A percentile compares a stretch with the other conserved stretches of the same genome.
These are phyloP conservation scores for Antedon mediterranea DNA, from an alignment of 53 echinoderm and acorn worm species.

Conservation along the genomic window DNA sequence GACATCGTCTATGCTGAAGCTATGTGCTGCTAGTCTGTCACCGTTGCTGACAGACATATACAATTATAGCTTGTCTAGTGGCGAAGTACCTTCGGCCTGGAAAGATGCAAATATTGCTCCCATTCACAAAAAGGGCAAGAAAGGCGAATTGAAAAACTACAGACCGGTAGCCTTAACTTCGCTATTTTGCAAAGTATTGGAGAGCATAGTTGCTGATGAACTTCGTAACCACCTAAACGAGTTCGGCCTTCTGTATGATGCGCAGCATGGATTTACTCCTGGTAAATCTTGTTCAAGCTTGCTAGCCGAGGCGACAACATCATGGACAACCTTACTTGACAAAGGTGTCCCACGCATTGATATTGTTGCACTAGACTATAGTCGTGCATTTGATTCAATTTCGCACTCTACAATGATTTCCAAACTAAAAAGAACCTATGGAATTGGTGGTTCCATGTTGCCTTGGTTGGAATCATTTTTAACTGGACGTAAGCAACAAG, in stretches of 20 bases:
- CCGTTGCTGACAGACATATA: neutral
- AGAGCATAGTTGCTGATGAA: neutral
- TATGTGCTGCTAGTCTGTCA: neutral
- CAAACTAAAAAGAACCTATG: neutral
- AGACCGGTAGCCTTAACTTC: neutral
- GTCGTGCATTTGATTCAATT: neutral
- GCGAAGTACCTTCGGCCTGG: neutral
- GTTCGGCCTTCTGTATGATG: neutral
- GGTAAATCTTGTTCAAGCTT: neutral
- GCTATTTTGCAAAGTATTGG: neutral
- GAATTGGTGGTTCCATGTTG: neutral
- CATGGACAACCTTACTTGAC: neutral
- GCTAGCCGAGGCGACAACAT: neutral
- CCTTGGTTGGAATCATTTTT: neutral
- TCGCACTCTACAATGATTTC: neutral
- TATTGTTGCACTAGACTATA: neutral
- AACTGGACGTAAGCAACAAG: slow-evolving; percentile 10
- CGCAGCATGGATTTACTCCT: neutral
- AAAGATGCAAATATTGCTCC: neutral
- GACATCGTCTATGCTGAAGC: neutral
- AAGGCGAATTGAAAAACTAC: neutral
- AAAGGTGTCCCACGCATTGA: neutral
- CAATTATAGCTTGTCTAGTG: neutral
- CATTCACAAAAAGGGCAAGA: neutral
- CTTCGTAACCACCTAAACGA: neutral